phyloP scores from a whole-genome alignment of 1,140 invertebrate genomes.

The Chrysoperla carnea region DNA sequence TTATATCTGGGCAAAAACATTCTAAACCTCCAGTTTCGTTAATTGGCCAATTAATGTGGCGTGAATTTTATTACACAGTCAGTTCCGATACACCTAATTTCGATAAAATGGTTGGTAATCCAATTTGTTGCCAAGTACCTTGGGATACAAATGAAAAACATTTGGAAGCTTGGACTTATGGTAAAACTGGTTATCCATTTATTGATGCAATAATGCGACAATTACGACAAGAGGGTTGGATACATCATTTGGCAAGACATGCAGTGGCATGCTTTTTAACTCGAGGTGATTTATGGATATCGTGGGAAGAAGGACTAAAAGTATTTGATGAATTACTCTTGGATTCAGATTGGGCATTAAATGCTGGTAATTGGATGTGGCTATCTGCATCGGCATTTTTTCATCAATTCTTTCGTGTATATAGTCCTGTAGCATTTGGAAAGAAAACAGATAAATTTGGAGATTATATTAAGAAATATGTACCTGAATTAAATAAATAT shows the following conservation, averaged over 20 bases:
- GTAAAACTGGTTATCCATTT: slow-evolving; percentile 57
- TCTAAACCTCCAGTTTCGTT: slow-evolving; percentile 39
- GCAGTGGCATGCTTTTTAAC: slow-evolving; percentile 51
- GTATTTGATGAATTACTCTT: slow-evolving; percentile 53
- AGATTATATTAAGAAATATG: slow-evolving; percentile 52
- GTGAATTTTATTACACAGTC: slow-evolving; percentile 59
- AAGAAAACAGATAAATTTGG: slow-evolving; percentile 56
- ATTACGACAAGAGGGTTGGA: slow-evolving; percentile 54
- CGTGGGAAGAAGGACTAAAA: slow-evolving; percentile 40
- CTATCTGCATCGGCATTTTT: slow-evolving; percentile 59
- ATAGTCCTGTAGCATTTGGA: slow-evolving; percentile 57
- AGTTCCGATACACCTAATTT: slow-evolving; percentile 51
- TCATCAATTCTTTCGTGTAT: slow-evolving; percentile 55
- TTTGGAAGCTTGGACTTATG: slow-evolving; percentile 46
- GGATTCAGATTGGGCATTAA: slow-evolving; percentile 60
- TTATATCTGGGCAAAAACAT: slow-evolving; percentile 28
- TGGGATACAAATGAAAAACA: slow-evolving; percentile 45
- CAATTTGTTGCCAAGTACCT: slow-evolving; percentile 50
- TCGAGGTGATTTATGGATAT: slow-evolving; percentile 39
- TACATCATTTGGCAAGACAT: slow-evolving; percentile 55
- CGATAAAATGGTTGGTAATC: slow-evolving; percentile 51
- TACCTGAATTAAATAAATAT: slow-evolving; percentile 47
- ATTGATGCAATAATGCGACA: slow-evolving; percentile 67
- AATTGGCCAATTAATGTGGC: slow-evolving; percentile 50
- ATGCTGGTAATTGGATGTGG: slow-evolving; percentile 72